A percentile compares a stretch with the other conserved stretches of the same genome.
Evolutionary conservation across 2,113 vertebrate species (phyloP).

Genomic region (Gopherus flavomarginatus): DNA sequence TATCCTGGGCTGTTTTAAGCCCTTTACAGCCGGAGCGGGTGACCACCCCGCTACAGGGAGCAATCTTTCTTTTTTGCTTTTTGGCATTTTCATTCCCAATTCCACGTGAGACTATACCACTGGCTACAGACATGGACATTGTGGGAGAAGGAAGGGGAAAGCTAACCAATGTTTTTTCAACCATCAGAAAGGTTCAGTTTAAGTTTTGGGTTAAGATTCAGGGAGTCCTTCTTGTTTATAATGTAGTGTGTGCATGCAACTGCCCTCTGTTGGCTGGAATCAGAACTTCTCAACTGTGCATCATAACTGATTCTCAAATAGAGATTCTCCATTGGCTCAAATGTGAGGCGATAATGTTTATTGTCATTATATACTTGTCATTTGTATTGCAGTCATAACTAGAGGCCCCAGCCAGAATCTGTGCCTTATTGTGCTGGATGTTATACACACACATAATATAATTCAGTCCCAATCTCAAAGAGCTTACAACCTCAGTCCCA

Average conservation of each 20-base stretch:
- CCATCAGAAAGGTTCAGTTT: background rate
- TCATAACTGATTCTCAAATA: background rate
- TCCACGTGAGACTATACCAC: background rate
- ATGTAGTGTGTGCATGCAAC: background rate
- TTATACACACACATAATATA: conserved; percentile 25
- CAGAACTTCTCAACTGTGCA: background rate
- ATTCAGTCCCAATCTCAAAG: background rate
- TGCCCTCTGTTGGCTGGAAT: background rate
- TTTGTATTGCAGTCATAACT: background rate
- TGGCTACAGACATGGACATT: background rate
- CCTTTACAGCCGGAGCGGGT: too few species aligned
- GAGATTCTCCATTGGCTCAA: conserved; percentile 16
- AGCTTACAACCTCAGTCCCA: background rate
- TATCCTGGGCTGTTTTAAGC: too few species aligned
- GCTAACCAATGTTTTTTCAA: background rate
- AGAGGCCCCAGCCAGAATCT: background rate
- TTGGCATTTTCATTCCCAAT: background rate
- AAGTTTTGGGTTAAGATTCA: background rate
- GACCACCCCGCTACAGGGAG: too few species aligned
- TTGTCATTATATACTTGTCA: background rate
- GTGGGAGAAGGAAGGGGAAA: background rate
- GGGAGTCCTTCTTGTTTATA: background rate
- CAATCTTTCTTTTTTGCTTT: background rate
- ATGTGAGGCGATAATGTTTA: background rate
- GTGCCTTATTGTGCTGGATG: background rate